Base-by-base conservation (phyloP, 1,140 invertebrate species). In the Cyclargus thomasi region DNA sequence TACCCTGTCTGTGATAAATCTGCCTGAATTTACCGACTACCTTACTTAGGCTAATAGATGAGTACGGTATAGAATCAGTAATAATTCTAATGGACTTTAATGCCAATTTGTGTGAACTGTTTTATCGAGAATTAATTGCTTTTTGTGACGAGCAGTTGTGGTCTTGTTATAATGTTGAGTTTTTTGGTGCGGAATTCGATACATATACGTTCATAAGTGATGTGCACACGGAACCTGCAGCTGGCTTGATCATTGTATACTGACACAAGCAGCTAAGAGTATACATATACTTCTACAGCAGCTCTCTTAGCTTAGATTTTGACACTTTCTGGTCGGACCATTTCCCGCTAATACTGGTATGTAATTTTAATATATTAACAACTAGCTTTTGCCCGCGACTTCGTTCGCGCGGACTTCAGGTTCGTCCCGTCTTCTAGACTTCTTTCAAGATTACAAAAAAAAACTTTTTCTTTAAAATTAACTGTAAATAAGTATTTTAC, bases 11-110 rank as follows among this genome's bases (percentile, higher is more conserved):
- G 16, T 29, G 10, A 64, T 5, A 4, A 77, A 75, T 53, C 20
- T 71, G 53, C 18, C 47, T 11, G 66, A 73, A 20, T 78, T 75
- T 64, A 72, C 72, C 22, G 70, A 67, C 71, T 20, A 0, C 47
- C 53, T 55, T 78, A 55, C 73, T 59, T 67, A 71, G 71, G 53
- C 69, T 70, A 53, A 70, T 77, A 21, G 64, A 74, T 10, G 35
- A 10, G 20, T 53, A 67, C 17, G 59, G 63, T 36, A 39, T 53
- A 16, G 57, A 70, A 35, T 70, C 21, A 62, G 75, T 69, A 10
- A 73, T 55, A 8, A 67, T 70, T 1, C 35, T 70, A 14, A 65
- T 65, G 8, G 69, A 70, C 53, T 70, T 67, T 64, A 70, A 67
- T 57, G 65, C 69, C 1, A 62, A 70, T 65, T 62, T 53, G 4